Evolutionary conservation across 1,140 invertebrate genomes (phyloP), one percentile per base, ranked within the genome.

Genomic region (Phortica variegata): DNA sequence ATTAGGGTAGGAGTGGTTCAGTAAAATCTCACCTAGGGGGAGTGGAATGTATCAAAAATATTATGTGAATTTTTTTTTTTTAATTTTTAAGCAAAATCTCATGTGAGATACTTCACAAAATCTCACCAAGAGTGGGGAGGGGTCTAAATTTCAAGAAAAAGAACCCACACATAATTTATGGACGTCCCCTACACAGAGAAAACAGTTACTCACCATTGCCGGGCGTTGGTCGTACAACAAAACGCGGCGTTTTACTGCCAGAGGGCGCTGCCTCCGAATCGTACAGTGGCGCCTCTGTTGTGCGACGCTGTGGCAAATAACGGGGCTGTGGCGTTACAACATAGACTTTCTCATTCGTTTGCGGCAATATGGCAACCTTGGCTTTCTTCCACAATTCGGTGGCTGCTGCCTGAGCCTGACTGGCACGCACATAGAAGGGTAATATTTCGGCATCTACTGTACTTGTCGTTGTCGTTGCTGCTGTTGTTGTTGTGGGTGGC

Each of bases 301-400:
- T n/a, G n/a, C n/a, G n/a, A n/a, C n/a, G n/a, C n/a, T n/a, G n/a
- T n/a, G n/a, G n/a, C 18, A 52, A 44, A 77, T 66, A 62, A 49
- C 59, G 47, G 16, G 85, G 79, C 49, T 85, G 82, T 7, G 87
- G 86, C 3, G 88, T 90, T 2, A 90, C 87, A 8, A 90, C 84
- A 58, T 89, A 89, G 0, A 89, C 81, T 72, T 86, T 86, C 76
- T 90, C 88, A 54, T 85, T 87, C 3, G 85, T 87, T 32, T 84
- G 73, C 21, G 85, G 81, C 2, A 85, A 84, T 56, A 87, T 83
- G 8, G 85, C 84, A n/a, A 87, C 81, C 66, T 85, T 80, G 45
- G 85, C 78, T 54, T 79, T 71, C 17, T 84, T 81, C 86, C 86
- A 88, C 2, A 79, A 77, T 13, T 81, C 79, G 39, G 60, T 61